phyloP scores from a whole-genome alignment of 2,113 vertebrate genomes.

The Seriola dumerili region DNA sequence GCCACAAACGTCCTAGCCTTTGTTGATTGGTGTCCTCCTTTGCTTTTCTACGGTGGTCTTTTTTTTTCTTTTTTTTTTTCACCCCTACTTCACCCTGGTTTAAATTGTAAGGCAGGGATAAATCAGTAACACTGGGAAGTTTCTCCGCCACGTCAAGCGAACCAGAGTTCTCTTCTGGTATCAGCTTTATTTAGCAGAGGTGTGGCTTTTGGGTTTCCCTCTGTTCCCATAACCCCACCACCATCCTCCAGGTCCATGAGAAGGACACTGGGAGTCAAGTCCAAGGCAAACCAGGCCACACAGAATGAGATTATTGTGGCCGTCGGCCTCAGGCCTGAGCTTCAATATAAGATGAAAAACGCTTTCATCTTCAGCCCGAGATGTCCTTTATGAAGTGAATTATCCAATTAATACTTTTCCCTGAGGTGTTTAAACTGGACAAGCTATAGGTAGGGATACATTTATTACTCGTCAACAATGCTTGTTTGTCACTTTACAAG shows the following conservation, averaged over 20 bases:
- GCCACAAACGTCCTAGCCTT: conserved; percentile 68
- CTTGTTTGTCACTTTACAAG: conserved; percentile 36
- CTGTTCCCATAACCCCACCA: conserved; percentile 61
- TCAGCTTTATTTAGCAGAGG: conserved; percentile 76
- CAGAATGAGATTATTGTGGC: conserved; percentile 52
- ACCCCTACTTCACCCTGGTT: conserved; percentile 55
- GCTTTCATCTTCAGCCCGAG: conserved; percentile 3
- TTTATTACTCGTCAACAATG: conserved; percentile 20
- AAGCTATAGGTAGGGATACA: background rate
- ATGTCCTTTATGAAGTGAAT: background rate
- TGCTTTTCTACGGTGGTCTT: conserved; percentile 60
- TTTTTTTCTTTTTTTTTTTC: conserved; percentile 35
- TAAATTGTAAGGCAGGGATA: conserved; percentile 77
- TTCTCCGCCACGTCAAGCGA: conserved; percentile 59
- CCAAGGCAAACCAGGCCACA: conserved; percentile 64
- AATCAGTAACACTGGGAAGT: conserved; percentile 64
- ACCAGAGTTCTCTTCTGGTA: conserved; percentile 66
- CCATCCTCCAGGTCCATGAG: conserved; percentile 48
- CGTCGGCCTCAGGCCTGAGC: background rate
- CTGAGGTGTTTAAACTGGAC: background rate
- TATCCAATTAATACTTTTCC: background rate
- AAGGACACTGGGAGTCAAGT: conserved; percentile 40
- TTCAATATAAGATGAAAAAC: conserved; percentile 16
- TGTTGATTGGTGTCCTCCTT: conserved; percentile 53
- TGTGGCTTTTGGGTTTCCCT: conserved; percentile 72